Percentiles rank a stretch among this genome's conserved stretches.
phyloP scores from a whole-genome alignment of 2,888 invertebrate species.

The Pimpla rufipes region DNA sequence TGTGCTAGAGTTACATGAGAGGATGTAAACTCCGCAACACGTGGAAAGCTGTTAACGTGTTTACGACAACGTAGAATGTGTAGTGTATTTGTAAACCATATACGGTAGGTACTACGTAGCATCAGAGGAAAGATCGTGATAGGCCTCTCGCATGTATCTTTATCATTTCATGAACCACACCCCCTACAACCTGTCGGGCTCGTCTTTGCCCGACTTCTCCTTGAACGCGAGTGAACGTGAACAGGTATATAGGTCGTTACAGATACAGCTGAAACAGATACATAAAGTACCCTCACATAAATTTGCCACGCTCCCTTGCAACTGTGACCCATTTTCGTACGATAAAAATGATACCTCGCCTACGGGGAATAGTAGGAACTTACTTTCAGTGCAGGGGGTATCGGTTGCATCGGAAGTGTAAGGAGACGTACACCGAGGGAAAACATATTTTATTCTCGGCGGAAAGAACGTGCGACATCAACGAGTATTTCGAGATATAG shows the following conservation, averaged over 20 bases:
- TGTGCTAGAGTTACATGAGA: not conserved
- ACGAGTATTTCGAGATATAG: not conserved
- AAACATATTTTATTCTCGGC: not conserved
- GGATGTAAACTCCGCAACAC: constrained; percentile 26
- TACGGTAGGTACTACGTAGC: constrained; percentile 2
- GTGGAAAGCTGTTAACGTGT: constrained; percentile 57
- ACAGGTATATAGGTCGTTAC: not conserved
- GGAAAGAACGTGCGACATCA: not conserved
- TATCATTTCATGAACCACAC: constrained; percentile 34
- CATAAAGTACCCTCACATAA: constrained; percentile 8
- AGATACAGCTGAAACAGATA: not conserved
- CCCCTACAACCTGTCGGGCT: not conserved
- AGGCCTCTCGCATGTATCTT: constrained; percentile 9
- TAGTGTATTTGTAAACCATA: not conserved
- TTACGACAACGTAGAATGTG: constrained; percentile 41
- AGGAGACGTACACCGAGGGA: not conserved
- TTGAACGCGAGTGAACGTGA: not conserved
- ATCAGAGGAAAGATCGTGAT: constrained; percentile 15
- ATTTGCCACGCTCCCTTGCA: not conserved
- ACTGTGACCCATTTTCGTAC: constrained; percentile 30
- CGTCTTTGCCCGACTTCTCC: not conserved
- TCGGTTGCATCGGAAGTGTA: not conserved
- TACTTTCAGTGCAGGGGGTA: constrained; percentile 7
- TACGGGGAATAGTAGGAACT: constrained; percentile 21
- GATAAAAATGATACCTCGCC: constrained; percentile 32